Evolutionary conservation across 2,113 vertebrate genomes (phyloP), one percentile per base, ranked within the genome.

Genomic region (Heptranchias perlo): DNA sequence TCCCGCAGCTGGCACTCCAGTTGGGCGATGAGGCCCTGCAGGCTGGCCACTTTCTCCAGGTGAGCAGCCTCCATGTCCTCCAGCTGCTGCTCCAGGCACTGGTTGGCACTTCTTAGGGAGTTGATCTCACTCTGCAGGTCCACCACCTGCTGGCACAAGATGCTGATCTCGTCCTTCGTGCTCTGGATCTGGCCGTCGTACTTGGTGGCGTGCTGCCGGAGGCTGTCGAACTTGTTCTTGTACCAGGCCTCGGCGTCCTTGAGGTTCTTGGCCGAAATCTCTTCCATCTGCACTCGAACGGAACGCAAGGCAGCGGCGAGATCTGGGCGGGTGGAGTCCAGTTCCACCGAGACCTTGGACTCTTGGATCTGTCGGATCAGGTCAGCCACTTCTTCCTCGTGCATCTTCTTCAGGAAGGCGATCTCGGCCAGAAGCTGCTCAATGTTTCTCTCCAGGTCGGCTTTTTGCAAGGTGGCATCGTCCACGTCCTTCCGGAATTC

Each of bases 201-300:
- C 96, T 98, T 98, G 96, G 97, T 96, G 0, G 98, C 97, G 0
- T 98, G 97, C 82, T 97, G 96, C 87, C 98, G 98, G 35, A 98
- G 97, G 0, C 97, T 97, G 96, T 98, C 97, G 23, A 98, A 98
- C 96, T 98, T 98, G 96, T 96, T 96, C 97, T 98, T 98, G 97
- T 98, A 98, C 98, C 98, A 98, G 96, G 98, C 98, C 96, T 98
- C 98, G 0, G 98, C 98, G 95, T 98, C 98, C 96, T 98, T 97
- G 96, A 98, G 97, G 1, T 98, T 98, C 47, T 97, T 97, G 28
- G 98, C 97, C 0, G 98, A 97, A 0, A 98, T 97, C 0, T 97
- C 82, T 96, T 98, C 98, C 14, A 98, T 98, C 96, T 98, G 97
- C 16, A 96, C 94, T 0, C 97, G 97, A 96, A 96, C 97, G 96